Evolutionary conservation across 2,888 invertebrate genomes (phyloP).

Genomic region (Eupelmus urozonus): DNA sequence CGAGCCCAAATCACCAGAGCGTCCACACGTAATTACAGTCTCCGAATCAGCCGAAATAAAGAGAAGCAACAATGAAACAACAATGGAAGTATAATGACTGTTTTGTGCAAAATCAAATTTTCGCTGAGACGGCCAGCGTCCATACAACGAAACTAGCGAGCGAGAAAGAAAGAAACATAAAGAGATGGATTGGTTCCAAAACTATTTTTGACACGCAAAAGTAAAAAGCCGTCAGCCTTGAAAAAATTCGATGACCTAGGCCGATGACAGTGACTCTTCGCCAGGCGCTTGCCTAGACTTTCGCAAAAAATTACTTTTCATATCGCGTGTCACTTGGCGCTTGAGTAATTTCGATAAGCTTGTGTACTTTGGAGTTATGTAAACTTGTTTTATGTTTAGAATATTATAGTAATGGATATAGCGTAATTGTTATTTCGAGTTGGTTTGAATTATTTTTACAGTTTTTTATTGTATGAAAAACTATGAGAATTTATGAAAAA

Average conservation of each 20-base stretch:
- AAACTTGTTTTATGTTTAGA: no score
- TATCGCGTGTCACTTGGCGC: no score
- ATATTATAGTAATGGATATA: no score
- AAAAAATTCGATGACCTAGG: slow-evolving; percentile 61
- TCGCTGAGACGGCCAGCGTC: slow-evolving; percentile 16
- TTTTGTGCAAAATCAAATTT: slow-evolving; percentile 53
- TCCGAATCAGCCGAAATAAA: not conserved
- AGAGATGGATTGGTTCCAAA: slow-evolving; percentile 60
- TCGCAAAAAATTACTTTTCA: not conserved
- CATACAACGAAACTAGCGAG: not conserved
- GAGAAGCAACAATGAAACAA: slow-evolving; percentile 21
- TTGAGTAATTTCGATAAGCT: no score
- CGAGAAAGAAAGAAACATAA: slow-evolving; percentile 30
- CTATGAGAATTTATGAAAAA: no score
- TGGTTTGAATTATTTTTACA: no score
- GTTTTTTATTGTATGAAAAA: no score
- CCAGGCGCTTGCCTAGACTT: not conserved
- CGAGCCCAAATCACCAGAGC: not conserved
- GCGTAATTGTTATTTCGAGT: no score
- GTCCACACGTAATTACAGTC: slow-evolving; percentile 9
- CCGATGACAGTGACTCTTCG: slow-evolving; percentile 58
- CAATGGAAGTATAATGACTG: slow-evolving; percentile 33
- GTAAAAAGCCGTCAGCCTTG: slow-evolving; percentile 60
- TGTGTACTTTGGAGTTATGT: no score
- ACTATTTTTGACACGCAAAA: slow-evolving; percentile 59